Percentiles rank a stretch among this genome's conserved stretches.
Conservation (phyloP, 2,797 vertebrate species). For the Cottoperca gobio region DNA sequence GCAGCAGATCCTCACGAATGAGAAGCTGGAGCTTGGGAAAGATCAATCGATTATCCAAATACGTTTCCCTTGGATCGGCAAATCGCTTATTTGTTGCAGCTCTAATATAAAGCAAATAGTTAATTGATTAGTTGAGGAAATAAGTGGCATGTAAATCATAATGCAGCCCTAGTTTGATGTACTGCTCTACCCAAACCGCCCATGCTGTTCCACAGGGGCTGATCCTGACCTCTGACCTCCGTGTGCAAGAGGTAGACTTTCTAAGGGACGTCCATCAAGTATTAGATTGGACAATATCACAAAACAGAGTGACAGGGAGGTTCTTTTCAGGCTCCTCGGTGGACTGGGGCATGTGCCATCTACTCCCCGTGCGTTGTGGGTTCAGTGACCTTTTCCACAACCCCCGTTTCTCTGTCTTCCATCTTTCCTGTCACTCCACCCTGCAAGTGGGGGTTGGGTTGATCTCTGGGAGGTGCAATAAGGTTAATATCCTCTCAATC, state of each 20-base stretch:
- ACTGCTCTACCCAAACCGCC: slow-evolving; percentile 11
- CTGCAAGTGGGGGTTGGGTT: slow-evolving; percentile 37
- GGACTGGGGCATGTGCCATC: slow-evolving; percentile 11
- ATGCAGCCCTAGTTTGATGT: not conserved
- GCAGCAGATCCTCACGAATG: not conserved
- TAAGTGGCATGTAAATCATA: not conserved
- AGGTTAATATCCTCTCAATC: slow-evolving; percentile 56
- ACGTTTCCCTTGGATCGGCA: not conserved
- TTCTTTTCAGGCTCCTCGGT: not conserved
- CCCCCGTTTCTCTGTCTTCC: slow-evolving; percentile 25
- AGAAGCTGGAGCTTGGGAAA: too few species aligned
- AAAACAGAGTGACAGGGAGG: slow-evolving; percentile 1
- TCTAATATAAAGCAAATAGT: not conserved
- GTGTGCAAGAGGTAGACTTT: slow-evolving; percentile 8
- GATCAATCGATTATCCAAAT: not conserved
- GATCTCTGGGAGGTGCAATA: slow-evolving; percentile 30
- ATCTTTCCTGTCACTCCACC: slow-evolving; percentile 41
- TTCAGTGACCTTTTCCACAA: slow-evolving; percentile 49
- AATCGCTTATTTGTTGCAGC: not conserved
- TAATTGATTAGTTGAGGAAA: not conserved
- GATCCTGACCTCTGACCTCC: slow-evolving; percentile 34
- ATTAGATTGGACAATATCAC: not conserved
- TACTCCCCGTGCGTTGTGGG: not conserved
- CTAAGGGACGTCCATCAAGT: slow-evolving; percentile 6
- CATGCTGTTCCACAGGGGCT: not conserved